Conservation (phyloP, 2,888 invertebrate genomes). For the Melinopterus prodromus region DNA sequence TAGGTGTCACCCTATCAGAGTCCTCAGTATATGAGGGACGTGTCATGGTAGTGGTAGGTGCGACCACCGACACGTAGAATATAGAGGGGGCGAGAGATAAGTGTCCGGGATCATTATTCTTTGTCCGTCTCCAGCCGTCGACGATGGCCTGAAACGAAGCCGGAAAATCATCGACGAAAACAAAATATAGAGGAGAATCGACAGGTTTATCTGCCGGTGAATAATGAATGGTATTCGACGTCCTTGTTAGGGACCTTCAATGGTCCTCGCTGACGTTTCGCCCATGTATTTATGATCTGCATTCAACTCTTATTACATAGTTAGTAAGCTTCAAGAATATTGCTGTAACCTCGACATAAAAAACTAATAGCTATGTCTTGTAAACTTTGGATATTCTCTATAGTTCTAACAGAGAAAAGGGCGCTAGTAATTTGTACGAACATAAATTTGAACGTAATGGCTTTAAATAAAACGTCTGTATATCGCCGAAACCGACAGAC, state of each 20-base stretch:
- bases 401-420: too few species aligned
- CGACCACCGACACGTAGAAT: background rate
- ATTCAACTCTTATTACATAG: background rate
- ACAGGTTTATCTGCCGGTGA: slow-evolving; percentile 4
- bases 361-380: too few species aligned
- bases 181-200: background rate
- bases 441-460: too few species aligned
- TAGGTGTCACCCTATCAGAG: background rate
- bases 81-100: background rate
- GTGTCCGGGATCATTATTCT: slow-evolving; percentile 4
- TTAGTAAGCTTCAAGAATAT: too few species aligned
- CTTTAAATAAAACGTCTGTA: too few species aligned
- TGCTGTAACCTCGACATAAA: too few species aligned
- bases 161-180: background rate
- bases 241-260: background rate
- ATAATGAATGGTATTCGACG: background rate
- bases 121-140: background rate
- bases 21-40: background rate
- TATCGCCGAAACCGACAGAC: too few species aligned
- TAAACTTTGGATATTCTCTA: too few species aligned
- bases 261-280: background rate
- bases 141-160: background rate
- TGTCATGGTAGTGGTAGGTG: background rate
- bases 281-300: background rate
- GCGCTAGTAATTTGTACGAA: too few species aligned